Conservation (phyloP, 2,797 vertebrate species). For the Tiaroga cobitis region DNA sequence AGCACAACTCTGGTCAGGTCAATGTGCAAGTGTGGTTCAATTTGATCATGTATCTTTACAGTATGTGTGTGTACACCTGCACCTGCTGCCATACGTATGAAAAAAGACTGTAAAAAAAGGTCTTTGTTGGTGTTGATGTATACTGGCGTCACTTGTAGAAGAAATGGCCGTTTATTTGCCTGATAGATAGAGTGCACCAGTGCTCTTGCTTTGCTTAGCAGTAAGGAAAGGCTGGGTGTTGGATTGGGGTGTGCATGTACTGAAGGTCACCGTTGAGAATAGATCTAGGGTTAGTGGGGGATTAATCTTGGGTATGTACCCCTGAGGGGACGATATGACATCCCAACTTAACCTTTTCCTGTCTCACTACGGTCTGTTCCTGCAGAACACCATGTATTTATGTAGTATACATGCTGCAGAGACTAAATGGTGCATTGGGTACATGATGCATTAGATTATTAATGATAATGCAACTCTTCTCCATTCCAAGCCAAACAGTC, state of each 20-base stretch:
- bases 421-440: background rate
- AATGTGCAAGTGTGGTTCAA: background rate
- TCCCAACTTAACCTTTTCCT: slow-evolving; percentile 28
- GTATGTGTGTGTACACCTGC: slow-evolving; percentile 16
- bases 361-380: background rate
- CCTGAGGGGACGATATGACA: slow-evolving; percentile 3
- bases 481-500: background rate
- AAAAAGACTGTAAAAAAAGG: slow-evolving; percentile 76
- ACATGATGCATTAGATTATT: slow-evolving; percentile 10
- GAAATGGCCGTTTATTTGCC: slow-evolving; percentile 90
- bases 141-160: slow-evolving; percentile 77
- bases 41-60: slow-evolving; percentile 3
- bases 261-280: slow-evolving; percentile 21
- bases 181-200: slow-evolving; percentile 86
- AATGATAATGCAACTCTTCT: slow-evolving; percentile 17
- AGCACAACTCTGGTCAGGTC: background rate
- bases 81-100: slow-evolving; percentile 14
- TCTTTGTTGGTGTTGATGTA: slow-evolving; percentile 88
- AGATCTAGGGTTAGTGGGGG: slow-evolving; percentile 13
- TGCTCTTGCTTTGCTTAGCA: slow-evolving; percentile 81
- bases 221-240: slow-evolving; percentile 41
- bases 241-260: background rate
- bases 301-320: slow-evolving; percentile 10
- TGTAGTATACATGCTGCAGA: background rate
- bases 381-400: background rate